Evolutionary conservation across 2,113 vertebrate species (phyloP).

Genomic region (Himantopus leucocephalus): DNA sequence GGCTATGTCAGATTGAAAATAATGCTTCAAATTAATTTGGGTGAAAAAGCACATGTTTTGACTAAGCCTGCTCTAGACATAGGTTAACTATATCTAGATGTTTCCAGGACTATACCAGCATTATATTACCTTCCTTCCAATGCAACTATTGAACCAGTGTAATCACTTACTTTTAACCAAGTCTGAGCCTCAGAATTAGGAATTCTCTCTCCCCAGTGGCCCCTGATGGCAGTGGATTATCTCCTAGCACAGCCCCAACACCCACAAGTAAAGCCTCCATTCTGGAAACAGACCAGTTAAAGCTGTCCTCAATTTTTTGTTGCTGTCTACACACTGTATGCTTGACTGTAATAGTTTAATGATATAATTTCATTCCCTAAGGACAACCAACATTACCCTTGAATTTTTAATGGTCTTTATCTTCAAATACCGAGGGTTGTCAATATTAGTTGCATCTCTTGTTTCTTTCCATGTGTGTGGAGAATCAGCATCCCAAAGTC

Average conservation of each 20-base stretch:
- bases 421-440: not conserved
- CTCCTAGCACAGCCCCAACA: not conserved
- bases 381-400: accelerated
- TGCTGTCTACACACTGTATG: not conserved
- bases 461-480: not conserved
- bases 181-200: not conserved
- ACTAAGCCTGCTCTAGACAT: not conserved
- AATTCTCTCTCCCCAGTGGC: not conserved
- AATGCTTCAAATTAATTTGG: not conserved
- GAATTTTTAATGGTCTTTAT: not conserved
- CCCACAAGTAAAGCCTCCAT: accelerated
- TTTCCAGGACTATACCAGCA: not conserved
- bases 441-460: not conserved
- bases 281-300: not conserved
- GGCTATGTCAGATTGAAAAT: not conserved
- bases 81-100: not conserved
- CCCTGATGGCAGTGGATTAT: not conserved
- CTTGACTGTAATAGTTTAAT: not conserved
- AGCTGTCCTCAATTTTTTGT: not conserved
- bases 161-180: not conserved
- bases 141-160: not conserved
- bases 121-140: not conserved
- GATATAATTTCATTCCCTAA: not conserved
- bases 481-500: not conserved
- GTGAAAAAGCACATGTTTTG: not conserved